Percentiles rank a stretch among this genome's conserved stretches.
Evolutionary conservation across 1,140 invertebrate species (phyloP).

Genomic region (Zaprionus ornatus): DNA sequence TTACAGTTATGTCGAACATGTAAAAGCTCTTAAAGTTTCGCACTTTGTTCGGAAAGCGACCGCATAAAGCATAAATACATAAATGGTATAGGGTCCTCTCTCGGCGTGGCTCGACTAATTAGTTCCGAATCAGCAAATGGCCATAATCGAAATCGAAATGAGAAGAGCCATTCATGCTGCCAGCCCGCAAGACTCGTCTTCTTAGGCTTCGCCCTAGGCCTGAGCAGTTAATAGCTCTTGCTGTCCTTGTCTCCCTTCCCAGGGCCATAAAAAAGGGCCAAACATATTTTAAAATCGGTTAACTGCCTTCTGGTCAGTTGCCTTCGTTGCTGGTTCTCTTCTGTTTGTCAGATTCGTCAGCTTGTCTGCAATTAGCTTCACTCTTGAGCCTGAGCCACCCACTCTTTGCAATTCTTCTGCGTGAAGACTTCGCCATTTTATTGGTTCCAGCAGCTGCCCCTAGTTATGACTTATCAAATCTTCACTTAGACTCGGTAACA

Average conservation of each 20-base stretch:
- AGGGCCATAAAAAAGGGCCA: constrained; percentile 62
- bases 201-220: constrained; percentile 25
- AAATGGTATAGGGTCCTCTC: not conserved
- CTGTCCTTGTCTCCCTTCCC: constrained; percentile 31
- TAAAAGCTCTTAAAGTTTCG: constrained; percentile 56
- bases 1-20: constrained; percentile 38
- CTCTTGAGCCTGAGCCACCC: constrained; percentile 33
- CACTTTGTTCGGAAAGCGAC: constrained; percentile 5
- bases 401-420: constrained; percentile 23
- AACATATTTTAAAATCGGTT: constrained; percentile 78
- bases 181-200: constrained; percentile 18
- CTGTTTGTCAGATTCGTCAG: not conserved
- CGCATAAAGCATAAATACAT: constrained; percentile 33
- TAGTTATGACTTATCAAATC: constrained; percentile 78
- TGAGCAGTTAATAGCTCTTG: constrained; percentile 27
- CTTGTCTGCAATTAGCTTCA: constrained; percentile 54
- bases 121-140: constrained; percentile 80
- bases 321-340: not conserved
- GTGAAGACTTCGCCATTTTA: constrained; percentile 47
- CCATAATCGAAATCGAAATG: constrained; percentile 69
- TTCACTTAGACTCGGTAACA: not conserved
- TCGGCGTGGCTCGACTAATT: constrained; percentile 49
- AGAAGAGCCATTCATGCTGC: constrained; percentile 46
- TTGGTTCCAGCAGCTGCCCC: constrained; percentile 61
- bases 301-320: constrained; percentile 62